Evolutionary conservation across 2,797 vertebrate species (phyloP).

Genomic region (Harpagifer antarcticus): DNA sequence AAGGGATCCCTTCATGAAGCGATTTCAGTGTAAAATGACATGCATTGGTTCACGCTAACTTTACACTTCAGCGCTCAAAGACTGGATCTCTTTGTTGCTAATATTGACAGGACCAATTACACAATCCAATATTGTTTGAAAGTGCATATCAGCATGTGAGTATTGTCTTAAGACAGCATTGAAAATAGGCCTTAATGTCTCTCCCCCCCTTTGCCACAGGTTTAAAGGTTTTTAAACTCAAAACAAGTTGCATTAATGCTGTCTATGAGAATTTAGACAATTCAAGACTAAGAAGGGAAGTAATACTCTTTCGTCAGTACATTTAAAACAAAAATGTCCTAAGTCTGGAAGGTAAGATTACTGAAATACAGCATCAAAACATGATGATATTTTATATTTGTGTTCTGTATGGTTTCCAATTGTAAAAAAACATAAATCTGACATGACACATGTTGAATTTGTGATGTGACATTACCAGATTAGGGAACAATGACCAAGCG

Average conservation of each 20-base stretch:
- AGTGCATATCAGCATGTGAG: neutral
- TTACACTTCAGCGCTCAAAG: no score
- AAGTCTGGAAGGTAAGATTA: neutral
- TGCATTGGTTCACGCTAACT: no score
- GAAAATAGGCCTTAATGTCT: neutral
- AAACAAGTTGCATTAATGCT: neutral
- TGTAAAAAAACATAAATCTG: no score
- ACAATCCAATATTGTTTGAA: neutral
- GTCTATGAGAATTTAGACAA: neutral
- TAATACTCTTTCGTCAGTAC: neutral
- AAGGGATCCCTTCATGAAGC: neutral
- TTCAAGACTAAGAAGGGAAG: neutral
- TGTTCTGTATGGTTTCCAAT: no score
- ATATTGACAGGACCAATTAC: slow-evolving; percentile 4
- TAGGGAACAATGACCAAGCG: no score
- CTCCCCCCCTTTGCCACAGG: neutral
- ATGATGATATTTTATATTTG: no score
- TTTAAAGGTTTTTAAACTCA: neutral
- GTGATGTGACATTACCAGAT: no score
- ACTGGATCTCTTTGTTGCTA: neutral
- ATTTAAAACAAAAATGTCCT: neutral
- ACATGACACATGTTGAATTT: no score
- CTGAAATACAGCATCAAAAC: neutral
- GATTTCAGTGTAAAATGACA: neutral
- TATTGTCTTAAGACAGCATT: neutral